Evolutionary conservation across 2,797 vertebrate species (phyloP).

Genomic region (Gymnothorax reevesii): DNA sequence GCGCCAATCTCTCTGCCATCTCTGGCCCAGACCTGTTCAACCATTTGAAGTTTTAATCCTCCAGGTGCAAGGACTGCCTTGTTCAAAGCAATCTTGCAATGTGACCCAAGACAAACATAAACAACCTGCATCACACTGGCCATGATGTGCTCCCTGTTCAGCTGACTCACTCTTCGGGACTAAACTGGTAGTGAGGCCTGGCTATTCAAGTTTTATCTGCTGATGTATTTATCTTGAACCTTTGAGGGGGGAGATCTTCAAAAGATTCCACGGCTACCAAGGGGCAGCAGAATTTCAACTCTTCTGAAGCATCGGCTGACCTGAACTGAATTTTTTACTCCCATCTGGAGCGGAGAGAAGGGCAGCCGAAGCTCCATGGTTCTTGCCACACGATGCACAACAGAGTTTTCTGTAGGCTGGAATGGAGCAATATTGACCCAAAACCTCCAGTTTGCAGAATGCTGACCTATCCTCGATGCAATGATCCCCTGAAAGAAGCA

Average conservation of each 20-base stretch:
- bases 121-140: conserved; percentile 37
- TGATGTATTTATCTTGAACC: conserved; percentile 24
- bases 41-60: conserved; percentile 53
- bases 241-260: conserved; percentile 26
- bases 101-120: background rate
- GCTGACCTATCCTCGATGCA: conserved; percentile 78
- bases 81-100: conserved; percentile 18
- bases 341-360: conserved; percentile 57
- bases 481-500: conserved; percentile 67
- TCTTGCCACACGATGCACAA: conserved; percentile 74
- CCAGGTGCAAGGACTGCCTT: conserved; percentile 45
- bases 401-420: conserved; percentile 79
- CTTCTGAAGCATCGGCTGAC: conserved; percentile 27
- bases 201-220: conserved; percentile 3
- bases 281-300: conserved; percentile 32
- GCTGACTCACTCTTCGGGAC: conserved; percentile 31
- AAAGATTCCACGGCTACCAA: conserved; percentile 36
- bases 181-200: conserved; percentile 33
- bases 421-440: conserved; percentile 78
- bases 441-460: conserved; percentile 81
- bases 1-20: conserved; percentile 58
- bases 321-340: conserved; percentile 32
- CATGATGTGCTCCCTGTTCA: background rate
- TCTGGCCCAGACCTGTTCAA: conserved; percentile 47
- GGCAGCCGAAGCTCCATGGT: conserved; percentile 49